A percentile compares a stretch with the other conserved stretches of the same genome.
These are phyloP conservation scores for Amphiprion clarkii DNA, from an alignment of 2,797 vertebrate genomes.

Conservation along the genomic window DNA sequence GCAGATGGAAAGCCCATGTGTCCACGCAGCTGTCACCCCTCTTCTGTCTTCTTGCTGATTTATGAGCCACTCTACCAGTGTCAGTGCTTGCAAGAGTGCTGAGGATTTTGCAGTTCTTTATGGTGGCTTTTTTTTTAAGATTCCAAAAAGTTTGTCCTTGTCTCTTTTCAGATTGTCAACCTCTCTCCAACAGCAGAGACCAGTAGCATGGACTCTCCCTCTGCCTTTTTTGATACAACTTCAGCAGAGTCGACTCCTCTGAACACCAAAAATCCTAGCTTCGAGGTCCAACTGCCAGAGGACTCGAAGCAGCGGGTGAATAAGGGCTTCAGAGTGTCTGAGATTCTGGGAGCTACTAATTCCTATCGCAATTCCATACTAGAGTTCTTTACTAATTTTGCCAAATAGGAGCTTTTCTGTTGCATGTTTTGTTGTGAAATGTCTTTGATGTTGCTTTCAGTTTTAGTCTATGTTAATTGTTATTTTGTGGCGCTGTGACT, in stretches of 20 bases:
- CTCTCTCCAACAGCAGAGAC: conserved; percentile 92
- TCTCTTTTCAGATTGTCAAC: conserved; percentile 88
- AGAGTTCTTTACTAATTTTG: conserved; percentile 83
- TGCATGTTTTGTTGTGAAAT: conserved; percentile 36
- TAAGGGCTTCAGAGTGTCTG: conserved; percentile 90
- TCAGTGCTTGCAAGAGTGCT: background rate
- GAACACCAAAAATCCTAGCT: conserved; percentile 87
- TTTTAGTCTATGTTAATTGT: conserved; percentile 49
- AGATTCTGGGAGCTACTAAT: conserved; percentile 80
- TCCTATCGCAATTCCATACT: conserved; percentile 80
- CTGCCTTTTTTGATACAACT: conserved; percentile 85
- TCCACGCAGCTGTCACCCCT: conserved; percentile 46
- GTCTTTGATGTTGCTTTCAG: conserved; percentile 59
- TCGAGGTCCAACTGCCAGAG: conserved; percentile 89
- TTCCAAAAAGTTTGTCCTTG: conserved; percentile 24
- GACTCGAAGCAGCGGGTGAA: conserved; percentile 89
- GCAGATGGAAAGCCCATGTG: conserved; percentile 46
- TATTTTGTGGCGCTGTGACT: conserved; percentile 33
- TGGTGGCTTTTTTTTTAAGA: background rate
- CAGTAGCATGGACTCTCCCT: conserved; percentile 87
- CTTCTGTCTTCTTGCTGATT: conserved; percentile 16
- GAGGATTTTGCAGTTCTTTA: conserved; percentile 11
- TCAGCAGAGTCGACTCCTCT: conserved; percentile 87
- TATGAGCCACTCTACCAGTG: background rate
- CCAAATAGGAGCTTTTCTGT: conserved; percentile 73